Evolutionary conservation across 2,888 invertebrate genomes (phyloP), one percentile per base, ranked within the genome.

Genomic region (Bombylius major): DNA sequence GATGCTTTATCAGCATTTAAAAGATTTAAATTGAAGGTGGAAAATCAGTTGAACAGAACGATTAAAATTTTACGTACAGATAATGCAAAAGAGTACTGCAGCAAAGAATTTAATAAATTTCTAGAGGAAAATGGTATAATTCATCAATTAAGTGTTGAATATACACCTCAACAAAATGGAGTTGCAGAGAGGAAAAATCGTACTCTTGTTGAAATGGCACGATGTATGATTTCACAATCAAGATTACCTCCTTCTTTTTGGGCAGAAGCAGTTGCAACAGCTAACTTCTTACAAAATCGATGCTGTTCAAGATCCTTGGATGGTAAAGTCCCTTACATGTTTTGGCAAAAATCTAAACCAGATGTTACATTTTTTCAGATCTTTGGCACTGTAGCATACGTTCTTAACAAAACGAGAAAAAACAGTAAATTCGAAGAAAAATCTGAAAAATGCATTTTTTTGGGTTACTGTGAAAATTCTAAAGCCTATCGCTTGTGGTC

Each of bases 151-250:
- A 62, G 60, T 7, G 62, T 61, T 49, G 54, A 64, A 11, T 62
- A 65, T 55, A 58, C 58, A 5, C 63, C 66, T 32, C 57, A 66
- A 49, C 64, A 66, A 55, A 66, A 66, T 47, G 65, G 65, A 5
- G 33, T 61, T 5, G 62, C 63, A 9, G 65, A 66, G 51, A 47
- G 65, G 34, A 60, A 61, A 36, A 64, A 63, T 46, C 33, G 64
- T 5, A 61, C 62, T 13, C 53, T 63, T 32, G 54, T 61, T 8
- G 63, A 64, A 52, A 59, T 59, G 60, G 62, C 63, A 46, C 56
- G 64, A 12, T 63, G 65, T 58, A 63, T 68, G 62, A 53, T 67
- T 9, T 55, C 60, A 5, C 64, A 65, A 49, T 61, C 65, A 14
- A 54, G 14, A 4, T 51, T 67, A 13, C 56, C 59, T 13, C 51